Base-by-base conservation (phyloP, 2,888 invertebrate genomes). In the Crioceris asparagi region DNA sequence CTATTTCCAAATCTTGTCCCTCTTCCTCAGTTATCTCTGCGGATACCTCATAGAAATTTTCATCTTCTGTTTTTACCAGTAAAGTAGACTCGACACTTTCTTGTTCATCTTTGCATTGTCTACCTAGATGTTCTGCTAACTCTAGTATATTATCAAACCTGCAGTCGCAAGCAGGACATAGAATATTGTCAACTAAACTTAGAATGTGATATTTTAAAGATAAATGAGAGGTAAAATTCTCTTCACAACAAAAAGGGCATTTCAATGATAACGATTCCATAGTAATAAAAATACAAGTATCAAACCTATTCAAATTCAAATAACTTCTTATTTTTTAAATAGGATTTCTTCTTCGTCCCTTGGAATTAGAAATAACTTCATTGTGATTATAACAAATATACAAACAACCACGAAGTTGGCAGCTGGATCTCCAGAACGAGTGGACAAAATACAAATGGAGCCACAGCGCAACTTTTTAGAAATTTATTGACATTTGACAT, bases 171-270 rank as follows among this genome's bases (percentile, higher is more conserved):
- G 70, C 60, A 14, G 78, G 73, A 51, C 79, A 80, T 48, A 63
- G 62, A 39, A 79, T 55, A 61, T 74, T 76, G 55, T 69, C 69
- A 17, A 69, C 62, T 53, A 78, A 67, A 53, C 60, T 72, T 51
- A 66, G 62, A 47, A 67, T 69, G 62, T 66, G 72, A 52, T 65
- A 62, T 55, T 69, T 70, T 29, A 73, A 55, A 11, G 66, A 61
- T 44, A 69, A 61, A 43, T 69, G 71, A 39, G 71, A 71, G 42
- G 63, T 57, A 64, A 79, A 80, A 38, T 67, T 70, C 56, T 73
- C 70, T 41, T 69, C 70, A 53, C 79, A 79, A 58, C 79, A 80
- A 56, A 79, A 65, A 25, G 79, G 77, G 49, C 79, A 80, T 45
- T 66, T 56, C 53, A 69, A 54, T 49, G 55, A 58, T 55, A 64